A percentile compares a stretch with the other conserved stretches of the same genome.
Evolutionary conservation across 2,888 invertebrate genomes (phyloP).

Genomic region (Drosophila macrothrix): DNA sequence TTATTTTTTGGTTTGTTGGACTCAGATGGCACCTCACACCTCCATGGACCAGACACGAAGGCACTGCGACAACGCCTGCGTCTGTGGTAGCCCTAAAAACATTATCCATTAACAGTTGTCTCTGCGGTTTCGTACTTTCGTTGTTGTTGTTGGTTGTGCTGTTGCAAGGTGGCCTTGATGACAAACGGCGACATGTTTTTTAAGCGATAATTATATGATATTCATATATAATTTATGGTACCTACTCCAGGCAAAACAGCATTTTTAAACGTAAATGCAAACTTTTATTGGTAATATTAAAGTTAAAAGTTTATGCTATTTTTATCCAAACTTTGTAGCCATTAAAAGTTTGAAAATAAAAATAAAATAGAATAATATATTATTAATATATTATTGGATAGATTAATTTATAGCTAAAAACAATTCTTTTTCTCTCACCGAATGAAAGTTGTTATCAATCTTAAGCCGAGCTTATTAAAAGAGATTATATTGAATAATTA

Average conservation of each 20-base stretch:
- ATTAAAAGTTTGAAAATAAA: not conserved
- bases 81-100: slow-evolving; percentile 61
- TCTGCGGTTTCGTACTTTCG: slow-evolving; percentile 25
- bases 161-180: slow-evolving; percentile 68
- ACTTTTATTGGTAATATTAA: slow-evolving; percentile 18
- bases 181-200: slow-evolving; percentile 75
- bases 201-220: slow-evolving; percentile 73
- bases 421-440: not conserved
- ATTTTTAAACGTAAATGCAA: slow-evolving; percentile 31
- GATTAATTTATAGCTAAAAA: not conserved
- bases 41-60: slow-evolving; percentile 31
- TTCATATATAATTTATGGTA: slow-evolving; percentile 46
- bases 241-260: slow-evolving; percentile 22
- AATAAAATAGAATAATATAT: not conserved
- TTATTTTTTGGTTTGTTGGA: slow-evolving; percentile 2
- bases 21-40: slow-evolving; percentile 30
- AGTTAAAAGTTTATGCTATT: not conserved
- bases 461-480: not conserved
- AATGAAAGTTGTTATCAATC: not conserved
- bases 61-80: slow-evolving; percentile 33
- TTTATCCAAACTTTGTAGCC: not conserved
- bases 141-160: slow-evolving; percentile 15
- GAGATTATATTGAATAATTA: not conserved
- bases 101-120: slow-evolving; percentile 62
- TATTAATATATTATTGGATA: not conserved